These are phyloP conservation scores for Paraescarpia echinospica DNA, from an alignment of 1,140 invertebrate genomes.

Conservation along the genomic window DNA sequence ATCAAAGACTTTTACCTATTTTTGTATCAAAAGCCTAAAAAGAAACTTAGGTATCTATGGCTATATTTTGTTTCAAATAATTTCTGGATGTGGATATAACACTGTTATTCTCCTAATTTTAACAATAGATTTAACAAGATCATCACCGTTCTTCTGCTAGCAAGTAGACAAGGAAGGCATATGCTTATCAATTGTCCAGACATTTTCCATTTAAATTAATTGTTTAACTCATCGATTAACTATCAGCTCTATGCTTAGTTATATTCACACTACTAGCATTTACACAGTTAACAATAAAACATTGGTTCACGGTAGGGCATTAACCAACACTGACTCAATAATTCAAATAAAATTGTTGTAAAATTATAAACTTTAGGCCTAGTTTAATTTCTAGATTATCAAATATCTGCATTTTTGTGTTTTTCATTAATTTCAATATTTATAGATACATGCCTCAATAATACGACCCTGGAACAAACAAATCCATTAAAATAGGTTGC, in stretches of 20 bases:
- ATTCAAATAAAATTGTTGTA: neutral
- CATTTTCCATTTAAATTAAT: neutral
- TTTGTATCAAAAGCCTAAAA: no score
- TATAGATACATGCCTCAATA: neutral
- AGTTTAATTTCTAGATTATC: neutral
- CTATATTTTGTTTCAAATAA: no score
- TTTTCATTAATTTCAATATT: neutral
- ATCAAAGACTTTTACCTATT: neutral
- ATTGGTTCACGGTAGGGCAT: no score
- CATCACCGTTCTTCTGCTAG: neutral
- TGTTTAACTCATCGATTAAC: no score
- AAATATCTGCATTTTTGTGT: neutral
- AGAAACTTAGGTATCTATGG: no score
- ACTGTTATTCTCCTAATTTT: neutral
- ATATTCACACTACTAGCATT: neutral
- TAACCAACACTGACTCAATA: neutral
- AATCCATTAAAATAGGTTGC: neutral
- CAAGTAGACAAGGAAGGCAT: neutral
- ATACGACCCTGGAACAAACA: neutral
- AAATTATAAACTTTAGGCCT: neutral
- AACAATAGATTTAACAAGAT: neutral
- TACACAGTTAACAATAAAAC: no score
- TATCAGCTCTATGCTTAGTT: neutral
- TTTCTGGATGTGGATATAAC: neutral
- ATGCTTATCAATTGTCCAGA: neutral